phyloP scores from a whole-genome alignment of 2,797 vertebrate species.

The Characodon lateralis region DNA sequence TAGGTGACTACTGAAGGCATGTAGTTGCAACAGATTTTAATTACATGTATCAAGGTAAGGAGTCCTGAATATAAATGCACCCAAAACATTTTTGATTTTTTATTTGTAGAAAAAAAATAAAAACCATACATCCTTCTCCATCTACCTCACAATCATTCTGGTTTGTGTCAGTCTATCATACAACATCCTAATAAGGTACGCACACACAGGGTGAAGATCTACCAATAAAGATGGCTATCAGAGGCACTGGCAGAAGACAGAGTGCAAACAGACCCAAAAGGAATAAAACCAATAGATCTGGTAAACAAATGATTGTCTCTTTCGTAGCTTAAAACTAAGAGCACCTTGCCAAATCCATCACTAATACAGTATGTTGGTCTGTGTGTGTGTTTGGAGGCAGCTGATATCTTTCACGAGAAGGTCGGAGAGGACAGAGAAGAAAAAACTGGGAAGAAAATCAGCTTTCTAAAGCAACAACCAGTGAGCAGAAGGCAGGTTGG shows the following conservation, averaged over 20 bases:
- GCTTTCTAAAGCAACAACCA: conserved; percentile 56
- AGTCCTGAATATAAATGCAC: too few species aligned
- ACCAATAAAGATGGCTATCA: too few species aligned
- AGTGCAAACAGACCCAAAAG: background rate
- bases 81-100: too few species aligned
- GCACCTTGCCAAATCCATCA: conserved; percentile 30
- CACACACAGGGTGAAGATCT: too few species aligned
- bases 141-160: too few species aligned
- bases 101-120: too few species aligned
- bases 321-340: background rate
- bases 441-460: conserved; percentile 42
- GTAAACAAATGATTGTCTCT: background rate
- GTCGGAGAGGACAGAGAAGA: conserved; percentile 67
- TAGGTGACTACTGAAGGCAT: too few species aligned
- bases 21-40: too few species aligned
- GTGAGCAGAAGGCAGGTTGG: conserved; percentile 34
- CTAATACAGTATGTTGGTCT: conserved; percentile 16
- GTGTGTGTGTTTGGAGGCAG: conserved; percentile 28
- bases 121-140: too few species aligned
- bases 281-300: background rate
- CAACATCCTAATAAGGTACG: too few species aligned
- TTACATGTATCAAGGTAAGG: too few species aligned
- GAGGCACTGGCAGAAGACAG: background rate
- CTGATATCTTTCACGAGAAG: conserved; percentile 71
- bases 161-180: too few species aligned